Percentiles rank a stretch among this genome's conserved stretches.
phyloP scores from a whole-genome alignment of 2,113 vertebrate species.

The Serilophus lunatus region DNA sequence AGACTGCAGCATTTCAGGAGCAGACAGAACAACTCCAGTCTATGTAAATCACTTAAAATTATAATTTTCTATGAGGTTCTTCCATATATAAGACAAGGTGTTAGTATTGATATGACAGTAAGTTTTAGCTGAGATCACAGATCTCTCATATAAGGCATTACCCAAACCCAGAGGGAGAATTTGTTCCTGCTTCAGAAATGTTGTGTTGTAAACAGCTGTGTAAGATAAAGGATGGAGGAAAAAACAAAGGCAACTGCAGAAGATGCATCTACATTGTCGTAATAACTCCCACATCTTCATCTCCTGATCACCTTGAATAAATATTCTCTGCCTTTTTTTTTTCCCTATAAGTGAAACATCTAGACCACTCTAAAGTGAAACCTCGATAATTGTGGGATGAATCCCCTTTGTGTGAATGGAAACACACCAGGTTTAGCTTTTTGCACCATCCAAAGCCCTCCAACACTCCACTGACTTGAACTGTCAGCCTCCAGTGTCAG shows the following conservation, averaged over 20 bases:
- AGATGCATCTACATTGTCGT: not conserved
- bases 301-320: not conserved
- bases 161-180: not conserved
- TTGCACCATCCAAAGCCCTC: not conserved
- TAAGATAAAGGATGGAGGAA: not conserved
- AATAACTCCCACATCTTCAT: not conserved
- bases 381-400: not conserved
- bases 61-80: not conserved
- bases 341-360: not conserved
- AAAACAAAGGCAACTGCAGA: not conserved
- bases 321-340: not conserved
- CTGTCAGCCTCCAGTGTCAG: not conserved
- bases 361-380: not conserved
- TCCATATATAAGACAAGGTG: not conserved
- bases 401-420: not conserved
- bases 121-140: conserved; percentile 3
- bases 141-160: not conserved
- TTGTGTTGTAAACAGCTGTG: not conserved
- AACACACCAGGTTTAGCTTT: not conserved
- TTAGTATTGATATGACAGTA: not conserved
- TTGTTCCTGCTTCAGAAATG: not conserved
- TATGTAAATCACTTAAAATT: not conserved
- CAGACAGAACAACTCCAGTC: not conserved
- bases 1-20: not conserved
- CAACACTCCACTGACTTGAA: not conserved